Percentiles rank a stretch among this genome's conserved stretches.
Evolutionary conservation across 2,113 vertebrate species (phyloP).

Genomic region (Fregata magnificens): DNA sequence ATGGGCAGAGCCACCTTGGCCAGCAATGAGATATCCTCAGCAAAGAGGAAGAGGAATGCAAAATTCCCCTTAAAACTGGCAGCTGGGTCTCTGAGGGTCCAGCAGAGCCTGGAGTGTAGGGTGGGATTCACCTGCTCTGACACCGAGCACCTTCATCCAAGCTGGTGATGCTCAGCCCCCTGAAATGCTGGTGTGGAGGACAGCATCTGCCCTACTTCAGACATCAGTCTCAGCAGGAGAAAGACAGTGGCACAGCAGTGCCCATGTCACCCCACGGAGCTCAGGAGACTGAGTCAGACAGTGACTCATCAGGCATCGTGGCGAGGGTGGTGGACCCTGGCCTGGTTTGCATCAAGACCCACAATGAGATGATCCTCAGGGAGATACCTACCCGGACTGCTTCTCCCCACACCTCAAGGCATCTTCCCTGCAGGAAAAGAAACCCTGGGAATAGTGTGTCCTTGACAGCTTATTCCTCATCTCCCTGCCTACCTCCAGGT

Average conservation of each 20-base stretch:
- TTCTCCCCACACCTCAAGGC: neutral
- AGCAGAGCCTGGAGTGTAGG: neutral
- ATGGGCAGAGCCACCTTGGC: fast-evolving
- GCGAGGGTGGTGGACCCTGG: neutral
- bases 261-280: neutral
- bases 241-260: neutral
- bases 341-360: neutral
- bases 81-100: neutral
- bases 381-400: neutral
- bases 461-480: neutral
- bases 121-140: neutral
- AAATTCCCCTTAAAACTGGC: neutral
- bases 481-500: neutral
- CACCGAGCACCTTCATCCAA: neutral
- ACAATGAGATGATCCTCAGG: neutral
- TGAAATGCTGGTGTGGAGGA: neutral
- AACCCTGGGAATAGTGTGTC: neutral
- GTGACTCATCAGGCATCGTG: fast-evolving
- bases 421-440: neutral
- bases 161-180: neutral
- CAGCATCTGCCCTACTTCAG: neutral
- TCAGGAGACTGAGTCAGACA: neutral
- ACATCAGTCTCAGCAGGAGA: neutral
- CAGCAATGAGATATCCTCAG: neutral
- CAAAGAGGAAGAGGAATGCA: neutral